A percentile compares a stretch with the other conserved stretches of the same genome.
Conservation (phyloP, 2,888 invertebrate genomes). For the Belgica antarctica region DNA sequence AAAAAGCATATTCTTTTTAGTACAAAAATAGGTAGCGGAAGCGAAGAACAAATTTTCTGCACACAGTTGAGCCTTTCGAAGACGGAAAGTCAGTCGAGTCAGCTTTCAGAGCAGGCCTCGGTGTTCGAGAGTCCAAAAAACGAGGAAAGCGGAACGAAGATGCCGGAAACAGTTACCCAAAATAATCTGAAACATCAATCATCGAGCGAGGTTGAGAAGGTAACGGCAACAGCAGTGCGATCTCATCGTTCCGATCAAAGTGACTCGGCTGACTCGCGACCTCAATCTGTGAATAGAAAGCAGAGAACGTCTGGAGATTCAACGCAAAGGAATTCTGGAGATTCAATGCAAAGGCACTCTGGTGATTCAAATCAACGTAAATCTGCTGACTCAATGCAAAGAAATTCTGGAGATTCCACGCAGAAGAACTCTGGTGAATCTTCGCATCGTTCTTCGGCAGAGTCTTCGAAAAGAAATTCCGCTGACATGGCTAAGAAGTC, state of each 20-base stretch:
- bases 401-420: no score
- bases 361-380: constrained; percentile 33
- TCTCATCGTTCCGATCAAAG: constrained; percentile 47
- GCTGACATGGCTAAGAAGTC: no score
- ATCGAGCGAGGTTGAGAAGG: constrained; percentile 47
- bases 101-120: constrained; percentile 58
- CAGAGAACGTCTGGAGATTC: not conserved
- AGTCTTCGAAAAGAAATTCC: not conserved
- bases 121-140: constrained; percentile 47
- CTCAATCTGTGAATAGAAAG: constrained; percentile 22
- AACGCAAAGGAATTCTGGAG: no score
- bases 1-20: constrained; percentile 62
- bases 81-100: constrained; percentile 64
- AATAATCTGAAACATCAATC: constrained; percentile 42
- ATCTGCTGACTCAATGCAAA: constrained; percentile 30
- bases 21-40: constrained; percentile 63
- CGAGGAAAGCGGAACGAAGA: constrained; percentile 37
- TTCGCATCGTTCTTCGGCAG: not conserved
- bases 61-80: constrained; percentile 65
- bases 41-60: constrained; percentile 67
- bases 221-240: constrained; percentile 45
- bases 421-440: constrained; percentile 6
- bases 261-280: constrained; percentile 45
- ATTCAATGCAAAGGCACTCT: constrained; percentile 13
- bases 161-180: constrained; percentile 44